Percentiles rank a stretch among this genome's conserved stretches.
Evolutionary conservation across 2,797 vertebrate species (phyloP).

Genomic region (Linurgus olivaceus): DNA sequence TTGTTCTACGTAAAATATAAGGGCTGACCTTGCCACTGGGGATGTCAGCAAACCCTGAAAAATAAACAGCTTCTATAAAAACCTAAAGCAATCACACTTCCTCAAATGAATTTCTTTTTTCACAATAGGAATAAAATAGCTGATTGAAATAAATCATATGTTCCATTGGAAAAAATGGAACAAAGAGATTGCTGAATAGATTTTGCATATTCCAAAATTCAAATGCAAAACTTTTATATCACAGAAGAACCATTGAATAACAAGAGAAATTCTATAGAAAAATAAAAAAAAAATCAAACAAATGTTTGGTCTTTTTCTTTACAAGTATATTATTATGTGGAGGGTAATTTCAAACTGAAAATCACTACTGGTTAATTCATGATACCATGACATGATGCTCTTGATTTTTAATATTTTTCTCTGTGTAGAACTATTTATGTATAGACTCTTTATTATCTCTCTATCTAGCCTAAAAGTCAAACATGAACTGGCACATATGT

Average conservation of each 20-base stretch:
- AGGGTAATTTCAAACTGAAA: neutral
- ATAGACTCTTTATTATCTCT: neutral
- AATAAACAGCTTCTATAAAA: neutral
- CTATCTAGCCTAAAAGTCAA: neutral
- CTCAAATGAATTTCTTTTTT: neutral
- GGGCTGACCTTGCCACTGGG: conserved; percentile 82
- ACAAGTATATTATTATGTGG: neutral
- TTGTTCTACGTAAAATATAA: conserved; percentile 80
- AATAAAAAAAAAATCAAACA: neutral
- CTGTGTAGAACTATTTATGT: neutral
- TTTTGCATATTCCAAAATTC: neutral
- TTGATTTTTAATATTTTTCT: neutral
- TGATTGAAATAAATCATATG: neutral
- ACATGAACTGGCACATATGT: neutral
- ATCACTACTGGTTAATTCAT: neutral
- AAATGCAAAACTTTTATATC: neutral
- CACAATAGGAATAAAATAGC: neutral
- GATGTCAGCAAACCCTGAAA: conserved; percentile 85
- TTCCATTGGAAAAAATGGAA: neutral
- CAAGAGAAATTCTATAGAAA: neutral
- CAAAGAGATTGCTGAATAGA: neutral
- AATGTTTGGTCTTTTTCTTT: neutral
- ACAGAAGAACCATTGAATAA: neutral
- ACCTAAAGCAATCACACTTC: neutral
- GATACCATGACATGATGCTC: fast-evolving